Evolutionary conservation across 2,797 vertebrate species (phyloP), one percentile per base, ranked within the genome.

Genomic region (Falco biarmicus): DNA sequence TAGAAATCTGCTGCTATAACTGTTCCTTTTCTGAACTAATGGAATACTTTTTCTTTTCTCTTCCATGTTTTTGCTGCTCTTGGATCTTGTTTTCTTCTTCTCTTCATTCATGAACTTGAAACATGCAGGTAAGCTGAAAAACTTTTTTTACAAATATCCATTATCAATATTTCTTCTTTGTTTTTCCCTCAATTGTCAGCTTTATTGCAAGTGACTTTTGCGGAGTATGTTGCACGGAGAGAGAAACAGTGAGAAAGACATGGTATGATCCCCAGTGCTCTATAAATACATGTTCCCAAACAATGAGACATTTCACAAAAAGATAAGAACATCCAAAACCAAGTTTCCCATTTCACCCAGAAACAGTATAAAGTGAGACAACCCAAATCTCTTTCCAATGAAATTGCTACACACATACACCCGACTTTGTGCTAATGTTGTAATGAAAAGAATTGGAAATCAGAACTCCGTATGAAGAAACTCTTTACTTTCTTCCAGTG

Each of bases 51-150:
- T 68, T 93, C 79, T 84, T 77, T 91, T 84, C 39, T 83, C 25
- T 93, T 96, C 57, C 89, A 86, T 93, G 41, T 93, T 73, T 88
- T 53, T 1, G 3, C 48, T 77, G 45, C 41, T 57, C 16, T 47
- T 89, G 95, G 73, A 57, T 89, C 43, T 69, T 68, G 51, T 82
- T 47, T 56, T 89, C 22, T 57, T 41, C 68, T 77, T n/a, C 24
- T 92, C 60, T 74, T 93, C 26, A 2, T 82, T 91, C 39, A 9
- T 51, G 50, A 82, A 87, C 65, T 87, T 87, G 68, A 56, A 94
- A 89, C 73, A 39, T n/a, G 10, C 12, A 97, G 97, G 96, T 96
- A 92, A 92, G 91, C 4, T 13, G 63, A 51, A 87, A 68, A 47
- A 45, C 5, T 34, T 28, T 56, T 51, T 53, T 60, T 57, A 5